Conservation (phyloP, 2,797 vertebrate species). For the Falco cherrug region DNA sequence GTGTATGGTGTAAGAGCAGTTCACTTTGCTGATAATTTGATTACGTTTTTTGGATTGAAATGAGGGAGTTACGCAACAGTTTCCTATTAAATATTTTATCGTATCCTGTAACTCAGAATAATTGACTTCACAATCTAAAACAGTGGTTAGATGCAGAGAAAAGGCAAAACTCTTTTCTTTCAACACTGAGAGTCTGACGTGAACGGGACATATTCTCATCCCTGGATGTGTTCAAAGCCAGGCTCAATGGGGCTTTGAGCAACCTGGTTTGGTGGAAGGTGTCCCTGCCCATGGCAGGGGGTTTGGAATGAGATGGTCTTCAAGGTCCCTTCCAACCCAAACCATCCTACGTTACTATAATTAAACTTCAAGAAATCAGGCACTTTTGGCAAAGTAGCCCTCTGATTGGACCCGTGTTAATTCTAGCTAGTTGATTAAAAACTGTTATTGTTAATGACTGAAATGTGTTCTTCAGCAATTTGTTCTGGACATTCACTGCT, state of each 20-base stretch:
- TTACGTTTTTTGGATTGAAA: background rate
- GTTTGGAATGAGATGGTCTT: too few species aligned
- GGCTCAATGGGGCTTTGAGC: too few species aligned
- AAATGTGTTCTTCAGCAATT: background rate
- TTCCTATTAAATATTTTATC: background rate
- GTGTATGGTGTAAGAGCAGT: background rate
- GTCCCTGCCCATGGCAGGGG: too few species aligned
- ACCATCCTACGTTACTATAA: background rate
- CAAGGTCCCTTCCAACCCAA: too few species aligned
- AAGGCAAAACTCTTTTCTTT: background rate
- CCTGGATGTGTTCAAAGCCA: too few species aligned
- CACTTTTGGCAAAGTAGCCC: background rate
- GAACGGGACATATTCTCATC: background rate
- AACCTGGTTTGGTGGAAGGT: too few species aligned
- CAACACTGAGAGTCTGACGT: background rate
- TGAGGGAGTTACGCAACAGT: background rate
- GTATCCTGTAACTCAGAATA: conserved; percentile 5
- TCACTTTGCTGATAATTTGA: background rate
- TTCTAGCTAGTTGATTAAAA: background rate
- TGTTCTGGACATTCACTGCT: background rate
- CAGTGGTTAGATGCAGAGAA: background rate
- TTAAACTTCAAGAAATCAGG: background rate
- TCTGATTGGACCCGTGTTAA: background rate
- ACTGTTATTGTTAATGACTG: background rate
- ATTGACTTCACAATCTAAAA: background rate